These are phyloP conservation scores for Meda fulgida DNA, from an alignment of 2,797 vertebrate genomes.

Conservation along the genomic window DNA sequence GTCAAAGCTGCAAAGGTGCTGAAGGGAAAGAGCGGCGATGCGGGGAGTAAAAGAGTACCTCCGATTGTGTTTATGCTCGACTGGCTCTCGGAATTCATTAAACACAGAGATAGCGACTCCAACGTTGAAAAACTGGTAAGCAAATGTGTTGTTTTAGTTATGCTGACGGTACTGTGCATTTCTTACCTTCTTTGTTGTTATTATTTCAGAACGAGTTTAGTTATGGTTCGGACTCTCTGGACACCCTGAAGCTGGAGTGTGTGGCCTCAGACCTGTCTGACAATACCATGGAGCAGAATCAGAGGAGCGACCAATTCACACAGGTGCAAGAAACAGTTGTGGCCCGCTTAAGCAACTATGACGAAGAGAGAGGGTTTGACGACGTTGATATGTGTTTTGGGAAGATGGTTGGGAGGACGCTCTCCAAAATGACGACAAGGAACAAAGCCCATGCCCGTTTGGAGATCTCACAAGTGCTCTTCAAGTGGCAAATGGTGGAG, in stretches of 20 bases:
- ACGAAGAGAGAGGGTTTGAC: not conserved
- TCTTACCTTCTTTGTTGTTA: not conserved
- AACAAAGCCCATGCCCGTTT: not conserved
- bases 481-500: not conserved
- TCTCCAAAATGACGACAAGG: not conserved
- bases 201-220: not conserved
- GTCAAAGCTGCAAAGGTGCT: not conserved
- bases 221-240: not conserved
- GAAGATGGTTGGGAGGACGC: not conserved
- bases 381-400: not conserved
- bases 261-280: not conserved
- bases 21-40: not conserved
- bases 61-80: not conserved
- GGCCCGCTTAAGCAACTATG: not conserved
- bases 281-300: not conserved
- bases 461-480: not conserved
- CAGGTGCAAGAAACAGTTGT: not conserved
- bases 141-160: not conserved
- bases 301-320: not conserved
- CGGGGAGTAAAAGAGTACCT: not conserved
- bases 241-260: not conserved
- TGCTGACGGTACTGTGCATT: not conserved
- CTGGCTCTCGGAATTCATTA: not conserved
- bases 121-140: not conserved
- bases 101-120: not conserved